A percentile compares a stretch with the other conserved stretches of the same genome.
phyloP scores from a whole-genome alignment of 1,140 invertebrate genomes.

The Ridgeia piscesae region DNA sequence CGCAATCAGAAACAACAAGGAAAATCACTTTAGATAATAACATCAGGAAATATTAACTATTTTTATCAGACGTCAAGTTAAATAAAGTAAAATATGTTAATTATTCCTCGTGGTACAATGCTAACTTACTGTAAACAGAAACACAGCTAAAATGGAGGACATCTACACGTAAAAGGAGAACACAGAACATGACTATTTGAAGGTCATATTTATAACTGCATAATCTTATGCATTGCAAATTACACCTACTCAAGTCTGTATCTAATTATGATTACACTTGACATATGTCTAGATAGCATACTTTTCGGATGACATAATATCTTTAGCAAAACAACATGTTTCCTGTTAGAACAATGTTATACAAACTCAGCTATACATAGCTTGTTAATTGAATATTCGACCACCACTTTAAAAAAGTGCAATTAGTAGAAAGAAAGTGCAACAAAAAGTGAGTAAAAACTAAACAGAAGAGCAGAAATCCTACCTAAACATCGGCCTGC shows the following conservation, averaged over 20 bases:
- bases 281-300: background rate
- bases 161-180: background rate
- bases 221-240: background rate
- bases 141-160: background rate
- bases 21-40: background rate
- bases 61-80: background rate
- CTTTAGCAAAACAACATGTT: background rate
- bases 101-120: background rate
- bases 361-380: background rate
- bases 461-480: background rate
- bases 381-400: background rate
- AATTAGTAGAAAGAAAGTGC: background rate
- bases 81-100: background rate
- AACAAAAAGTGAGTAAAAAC: conserved; percentile 32
- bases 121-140: background rate
- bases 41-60: background rate
- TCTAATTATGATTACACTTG: background rate
- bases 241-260: background rate
- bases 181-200: background rate
- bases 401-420: background rate
- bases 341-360: background rate
- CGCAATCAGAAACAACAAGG: background rate
- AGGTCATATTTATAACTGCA: background rate
- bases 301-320: too few species aligned
- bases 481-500: background rate